These are phyloP conservation scores for Gorsachius magnificus DNA, from an alignment of 2,797 vertebrate genomes.

Conservation along the genomic window DNA sequence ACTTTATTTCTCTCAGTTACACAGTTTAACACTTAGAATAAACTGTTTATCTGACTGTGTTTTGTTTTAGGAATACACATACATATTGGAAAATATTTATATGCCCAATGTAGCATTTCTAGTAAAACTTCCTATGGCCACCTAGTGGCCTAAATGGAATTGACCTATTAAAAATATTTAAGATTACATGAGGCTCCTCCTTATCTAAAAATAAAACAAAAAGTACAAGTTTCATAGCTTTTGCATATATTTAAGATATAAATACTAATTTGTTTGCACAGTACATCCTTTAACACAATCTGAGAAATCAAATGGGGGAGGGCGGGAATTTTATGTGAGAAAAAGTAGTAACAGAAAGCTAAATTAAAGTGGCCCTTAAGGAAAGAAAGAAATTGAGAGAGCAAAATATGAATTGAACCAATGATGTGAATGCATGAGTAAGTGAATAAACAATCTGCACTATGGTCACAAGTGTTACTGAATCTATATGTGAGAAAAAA, in stretches of 20 bases:
- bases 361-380: not conserved
- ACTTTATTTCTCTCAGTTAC: slow-evolving; percentile 55
- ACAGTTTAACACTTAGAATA: slow-evolving; percentile 44
- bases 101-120: slow-evolving; percentile 21
- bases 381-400: not conserved
- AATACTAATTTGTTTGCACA: slow-evolving; percentile 79
- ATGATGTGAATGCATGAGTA: slow-evolving; percentile 6
- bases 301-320: slow-evolving; percentile 67
- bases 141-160: slow-evolving; percentile 56
- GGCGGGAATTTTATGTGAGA: slow-evolving; percentile 32
- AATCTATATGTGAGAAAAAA: not conserved
- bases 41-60: slow-evolving; percentile 17
- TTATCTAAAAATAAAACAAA: slow-evolving; percentile 73
- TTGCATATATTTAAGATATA: slow-evolving; percentile 82
- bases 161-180: slow-evolving; percentile 38
- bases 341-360: slow-evolving; percentile 34
- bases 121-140: slow-evolving; percentile 44
- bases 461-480: not conserved
- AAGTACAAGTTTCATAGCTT: slow-evolving; percentile 69
- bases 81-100: slow-evolving; percentile 12
- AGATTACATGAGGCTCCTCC: slow-evolving; percentile 32
- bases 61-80: slow-evolving; percentile 21
- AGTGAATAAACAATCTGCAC: slow-evolving; percentile 6
- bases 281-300: slow-evolving; percentile 74
- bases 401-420: not conserved